Percentiles rank a stretch among this genome's conserved stretches.
phyloP scores from a whole-genome alignment of 2,113 vertebrate species.

The Ursus arctos region DNA sequence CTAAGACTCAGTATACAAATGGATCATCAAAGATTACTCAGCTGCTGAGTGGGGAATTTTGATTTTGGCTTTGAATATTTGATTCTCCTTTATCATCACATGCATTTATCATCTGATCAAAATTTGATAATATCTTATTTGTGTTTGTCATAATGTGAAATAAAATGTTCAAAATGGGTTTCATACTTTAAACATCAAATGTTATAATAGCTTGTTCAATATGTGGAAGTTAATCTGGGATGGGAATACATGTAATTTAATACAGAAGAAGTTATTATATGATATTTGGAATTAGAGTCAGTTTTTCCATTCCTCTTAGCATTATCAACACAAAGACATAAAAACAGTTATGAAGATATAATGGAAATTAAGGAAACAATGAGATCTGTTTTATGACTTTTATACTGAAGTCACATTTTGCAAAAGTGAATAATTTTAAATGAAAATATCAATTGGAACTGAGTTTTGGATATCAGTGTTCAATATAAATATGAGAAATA shows the following conservation, averaged over 20 bases:
- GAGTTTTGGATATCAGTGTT: slow-evolving; percentile 15
- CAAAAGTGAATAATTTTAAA: slow-evolving; percentile 60
- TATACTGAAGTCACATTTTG: slow-evolving; percentile 56
- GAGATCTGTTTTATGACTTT: slow-evolving; percentile 33
- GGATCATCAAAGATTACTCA: not conserved
- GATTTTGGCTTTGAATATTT: not conserved
- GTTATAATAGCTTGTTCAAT: not conserved
- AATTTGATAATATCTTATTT: not conserved
- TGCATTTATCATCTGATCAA: not conserved
- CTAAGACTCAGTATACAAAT: not conserved
- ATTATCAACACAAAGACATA: not conserved
- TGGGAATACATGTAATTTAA: not conserved
- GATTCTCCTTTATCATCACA: not conserved
- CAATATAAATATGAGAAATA: slow-evolving; percentile 46
- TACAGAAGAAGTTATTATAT: not conserved
- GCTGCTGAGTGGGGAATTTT: not conserved
- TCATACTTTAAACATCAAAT: not conserved
- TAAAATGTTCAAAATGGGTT: not conserved
- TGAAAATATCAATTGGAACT: slow-evolving; percentile 43
- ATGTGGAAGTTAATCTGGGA: not conserved
- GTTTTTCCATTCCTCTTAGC: not conserved
- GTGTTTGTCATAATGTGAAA: not conserved
- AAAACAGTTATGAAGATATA: slow-evolving; percentile 39
- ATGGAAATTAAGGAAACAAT: slow-evolving; percentile 47
- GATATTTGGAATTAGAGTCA: not conserved